phyloP scores from a whole-genome alignment of 2,113 vertebrate species.

The Callionymus lyra region DNA sequence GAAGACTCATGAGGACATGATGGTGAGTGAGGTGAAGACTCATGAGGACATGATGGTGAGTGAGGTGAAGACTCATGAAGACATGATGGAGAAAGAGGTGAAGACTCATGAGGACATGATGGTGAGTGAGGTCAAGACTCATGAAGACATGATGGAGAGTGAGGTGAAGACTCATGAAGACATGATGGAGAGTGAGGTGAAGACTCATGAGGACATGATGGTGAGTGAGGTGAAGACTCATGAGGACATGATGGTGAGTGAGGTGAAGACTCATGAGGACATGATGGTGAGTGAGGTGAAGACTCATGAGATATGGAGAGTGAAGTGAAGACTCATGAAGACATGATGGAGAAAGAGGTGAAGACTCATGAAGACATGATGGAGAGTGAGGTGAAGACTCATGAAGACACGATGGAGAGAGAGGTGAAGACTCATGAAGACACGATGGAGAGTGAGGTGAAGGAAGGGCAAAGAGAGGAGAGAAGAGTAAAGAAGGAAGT shows the following conservation, averaged over 20 bases:
- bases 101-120: background rate
- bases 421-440: background rate
- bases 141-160: background rate
- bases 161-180: background rate
- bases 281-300: background rate
- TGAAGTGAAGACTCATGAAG: background rate
- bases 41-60: background rate
- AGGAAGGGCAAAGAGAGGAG: slow-evolving; percentile 2
- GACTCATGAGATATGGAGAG: background rate
- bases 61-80: background rate
- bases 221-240: background rate
- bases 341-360: background rate
- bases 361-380: background rate
- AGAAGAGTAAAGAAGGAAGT: background rate
- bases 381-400: background rate
- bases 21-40: too few relatives aligned
- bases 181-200: background rate
- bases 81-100: background rate
- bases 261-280: background rate
- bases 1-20: too few relatives aligned
- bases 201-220: background rate
- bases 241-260: background rate
- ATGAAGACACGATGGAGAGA: background rate
- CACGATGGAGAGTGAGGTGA: background rate
- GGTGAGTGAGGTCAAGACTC: slow-evolving; percentile 19